Conservation (phyloP, 1,140 invertebrate genomes). For the Aphis craccivora region DNA sequence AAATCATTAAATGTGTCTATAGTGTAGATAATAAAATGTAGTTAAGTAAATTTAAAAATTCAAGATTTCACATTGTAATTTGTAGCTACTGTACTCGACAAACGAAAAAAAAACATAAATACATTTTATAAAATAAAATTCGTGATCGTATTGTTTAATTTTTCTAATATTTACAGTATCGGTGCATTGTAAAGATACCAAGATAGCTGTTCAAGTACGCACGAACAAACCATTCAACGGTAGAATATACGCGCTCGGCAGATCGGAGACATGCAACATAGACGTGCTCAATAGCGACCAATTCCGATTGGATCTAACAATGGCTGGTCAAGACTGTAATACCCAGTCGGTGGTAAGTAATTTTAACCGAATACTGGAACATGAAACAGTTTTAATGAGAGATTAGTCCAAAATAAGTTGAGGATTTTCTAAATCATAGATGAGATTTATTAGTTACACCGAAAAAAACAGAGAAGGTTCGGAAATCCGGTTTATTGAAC, state of each 20-base stretch:
- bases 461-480: not conserved
- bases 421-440: not conserved
- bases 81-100: not conserved
- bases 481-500: slow-evolving; percentile 1
- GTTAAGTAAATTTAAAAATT: not conserved
- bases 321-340: slow-evolving; percentile 93
- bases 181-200: slow-evolving; percentile 92
- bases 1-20: not conserved
- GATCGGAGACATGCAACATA: slow-evolving; percentile 93
- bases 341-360: slow-evolving; percentile 86
- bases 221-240: slow-evolving; percentile 95
- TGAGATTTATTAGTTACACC: slow-evolving; percentile 13
- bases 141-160: slow-evolving; percentile 22
- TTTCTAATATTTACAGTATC: slow-evolving; percentile 73
- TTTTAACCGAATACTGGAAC: slow-evolving; percentile 8
- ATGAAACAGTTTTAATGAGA: slow-evolving; percentile 7
- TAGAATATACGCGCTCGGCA: slow-evolving; percentile 89
- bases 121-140: not conserved
- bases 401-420: not conserved
- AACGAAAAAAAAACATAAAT: not conserved
- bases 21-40: not conserved
- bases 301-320: slow-evolving; percentile 89
- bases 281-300: slow-evolving; percentile 91
- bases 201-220: slow-evolving; percentile 89
- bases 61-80: not conserved